phyloP scores from a whole-genome alignment of 2,797 vertebrate genomes.

The Nyctibius grandis region DNA sequence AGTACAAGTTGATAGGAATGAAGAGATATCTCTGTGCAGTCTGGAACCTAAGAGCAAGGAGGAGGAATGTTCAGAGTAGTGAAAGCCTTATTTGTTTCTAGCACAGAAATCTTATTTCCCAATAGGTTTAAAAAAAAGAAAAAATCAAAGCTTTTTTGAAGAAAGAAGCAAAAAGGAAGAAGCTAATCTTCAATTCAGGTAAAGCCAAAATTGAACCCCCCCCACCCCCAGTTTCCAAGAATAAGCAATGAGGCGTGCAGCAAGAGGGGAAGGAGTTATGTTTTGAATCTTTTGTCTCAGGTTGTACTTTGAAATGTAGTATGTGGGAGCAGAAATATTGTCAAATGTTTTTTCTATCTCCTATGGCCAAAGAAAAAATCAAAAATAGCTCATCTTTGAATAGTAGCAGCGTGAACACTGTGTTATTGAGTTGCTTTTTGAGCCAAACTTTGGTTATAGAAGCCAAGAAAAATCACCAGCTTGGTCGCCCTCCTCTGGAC shows the following conservation, averaged over 20 bases:
- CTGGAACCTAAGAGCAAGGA: neutral
- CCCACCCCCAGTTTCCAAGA: neutral
- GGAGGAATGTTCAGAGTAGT: neutral
- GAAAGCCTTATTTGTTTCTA: neutral
- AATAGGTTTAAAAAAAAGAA: neutral
- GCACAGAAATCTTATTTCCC: neutral
- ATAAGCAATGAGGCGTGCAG: neutral
- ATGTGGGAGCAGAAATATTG: neutral
- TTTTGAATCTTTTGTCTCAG: neutral
- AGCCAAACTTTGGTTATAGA: neutral
- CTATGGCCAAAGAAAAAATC: neutral
- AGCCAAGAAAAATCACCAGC: neutral
- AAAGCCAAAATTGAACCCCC: neutral
- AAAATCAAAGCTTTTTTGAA: accelerated
- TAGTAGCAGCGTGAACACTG: neutral
- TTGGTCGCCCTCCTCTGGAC: no score
- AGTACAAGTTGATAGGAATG: neutral
- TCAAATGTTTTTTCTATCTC: neutral
- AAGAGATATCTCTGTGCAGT: neutral
- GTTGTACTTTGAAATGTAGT: neutral
- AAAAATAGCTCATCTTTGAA: neutral
- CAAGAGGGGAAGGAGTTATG: neutral
- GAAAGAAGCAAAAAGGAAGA: neutral
- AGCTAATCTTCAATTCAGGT: neutral
- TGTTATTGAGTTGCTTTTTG: neutral